Base-by-base conservation (phyloP, 2,113 vertebrate genomes). In the Rhizomys pruinosus region DNA sequence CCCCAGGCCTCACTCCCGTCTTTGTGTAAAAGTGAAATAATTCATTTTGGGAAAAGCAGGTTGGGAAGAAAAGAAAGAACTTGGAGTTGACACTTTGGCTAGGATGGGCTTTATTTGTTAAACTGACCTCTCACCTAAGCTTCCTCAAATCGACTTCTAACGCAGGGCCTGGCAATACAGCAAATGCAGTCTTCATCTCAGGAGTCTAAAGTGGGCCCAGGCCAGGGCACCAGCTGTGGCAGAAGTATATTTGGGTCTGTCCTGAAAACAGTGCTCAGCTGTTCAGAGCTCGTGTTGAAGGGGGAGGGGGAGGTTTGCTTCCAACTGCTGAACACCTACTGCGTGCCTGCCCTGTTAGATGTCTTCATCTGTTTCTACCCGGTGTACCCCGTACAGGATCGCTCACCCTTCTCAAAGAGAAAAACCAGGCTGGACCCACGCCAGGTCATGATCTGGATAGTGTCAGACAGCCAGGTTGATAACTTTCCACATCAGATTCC, bases 231-330 rank as follows among this genome's bases (percentile, higher is more conserved):
- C 66, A 77, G 78, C 71, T 12, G 0, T 0, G 27, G 82, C 79
- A 11, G 89, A 72, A 27, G 32, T 77, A 4, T 73, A 27, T 77
- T 71, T 84, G 95, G 91, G 89, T 64, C 39, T 85, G 68, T 27
- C 32, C 57, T 66, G 57, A 86, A 42, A 44, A 77, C 44, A 8
- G n/a, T n/a, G 71, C 64, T 79, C 95, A 89, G 91, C 96, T 94
- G 94, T 92, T 82, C 66, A 0, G 39, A 44, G 80, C 4, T 57
- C 15, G 66, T 55, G 79, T 32, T 74, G 90, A 63, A 27, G 25
- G 11, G 1, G 29, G 68, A 25, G 74, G 73, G 6, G 6, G 47
- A 7, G 6, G 47, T 11, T 52, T 52, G 11, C 47, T 52, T 52
- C 47, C 20, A 20, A 16, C 55, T 77, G 27, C 25, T 17, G 85